Percentiles rank a stretch among this genome's conserved stretches.
These are phyloP conservation scores for Diogma glabrata DNA, from an alignment of 2,888 invertebrate species.

Conservation along the genomic window DNA sequence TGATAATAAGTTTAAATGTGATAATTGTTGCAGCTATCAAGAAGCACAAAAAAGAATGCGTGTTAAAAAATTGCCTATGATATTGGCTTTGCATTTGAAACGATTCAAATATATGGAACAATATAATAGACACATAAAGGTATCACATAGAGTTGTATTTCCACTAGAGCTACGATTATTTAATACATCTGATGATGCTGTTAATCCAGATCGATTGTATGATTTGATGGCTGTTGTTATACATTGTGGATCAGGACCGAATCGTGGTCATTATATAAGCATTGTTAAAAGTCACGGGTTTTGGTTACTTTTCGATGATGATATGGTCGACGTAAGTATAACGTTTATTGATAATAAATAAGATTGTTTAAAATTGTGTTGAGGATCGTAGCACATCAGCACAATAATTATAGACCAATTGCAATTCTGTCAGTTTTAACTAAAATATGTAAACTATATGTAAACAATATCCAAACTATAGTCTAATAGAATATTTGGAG, in stretches of 20 bases:
- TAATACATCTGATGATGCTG: constrained; percentile 97
- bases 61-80: constrained; percentile 95
- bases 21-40: constrained; percentile 98
- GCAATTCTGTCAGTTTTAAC: no score
- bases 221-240: constrained; percentile 98
- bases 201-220: constrained; percentile 95
- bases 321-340: constrained; percentile 95
- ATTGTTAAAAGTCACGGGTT: constrained; percentile 99
- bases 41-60: constrained; percentile 98
- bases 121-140: constrained; percentile 96
- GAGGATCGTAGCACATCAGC: background rate
- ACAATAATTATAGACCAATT: no score
- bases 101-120: constrained; percentile 97
- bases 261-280: constrained; percentile 98
- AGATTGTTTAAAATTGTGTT: no score
- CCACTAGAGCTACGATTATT: constrained; percentile 94
- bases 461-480: background rate
- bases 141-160: constrained; percentile 98
- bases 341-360: constrained; percentile 7
- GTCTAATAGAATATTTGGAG: no score
- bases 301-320: constrained; percentile 99
- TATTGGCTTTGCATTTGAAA: constrained; percentile 94
- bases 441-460: no score
- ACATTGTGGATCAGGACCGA: constrained; percentile 98
- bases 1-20: constrained; percentile 99